A percentile compares a stretch with the other conserved stretches of the same genome.
Evolutionary conservation across 2,888 invertebrate species (phyloP).

Genomic region (Drosophila gaucha): DNA sequence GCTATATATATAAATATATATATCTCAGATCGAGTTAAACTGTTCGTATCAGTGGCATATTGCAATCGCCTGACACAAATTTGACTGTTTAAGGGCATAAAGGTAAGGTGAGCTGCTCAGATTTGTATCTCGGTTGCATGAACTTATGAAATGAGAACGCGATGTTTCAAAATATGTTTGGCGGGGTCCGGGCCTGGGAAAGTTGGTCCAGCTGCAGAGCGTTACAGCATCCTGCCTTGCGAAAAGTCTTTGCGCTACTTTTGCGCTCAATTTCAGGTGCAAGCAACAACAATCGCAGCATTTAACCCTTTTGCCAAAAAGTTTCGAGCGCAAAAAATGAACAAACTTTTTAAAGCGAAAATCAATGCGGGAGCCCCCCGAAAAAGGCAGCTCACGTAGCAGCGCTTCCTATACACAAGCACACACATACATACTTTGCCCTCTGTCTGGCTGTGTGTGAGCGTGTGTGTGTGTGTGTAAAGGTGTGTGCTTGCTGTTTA

Average conservation of each 20-base stretch:
- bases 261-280: slow-evolving; percentile 57
- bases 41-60: slow-evolving; percentile 30
- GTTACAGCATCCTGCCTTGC: slow-evolving; percentile 63
- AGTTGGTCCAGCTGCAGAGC: slow-evolving; percentile 56
- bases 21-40: slow-evolving; percentile 20
- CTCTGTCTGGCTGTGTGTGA: slow-evolving; percentile 6
- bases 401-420: slow-evolving; percentile 54
- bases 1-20: slow-evolving; percentile 17
- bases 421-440: slow-evolving; percentile 14
- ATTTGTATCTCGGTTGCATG: slow-evolving; percentile 42
- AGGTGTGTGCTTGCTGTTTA: slow-evolving; percentile 55
- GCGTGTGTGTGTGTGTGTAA: slow-evolving; percentile 20
- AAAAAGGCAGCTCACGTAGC: slow-evolving; percentile 53
- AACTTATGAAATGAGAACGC: slow-evolving; percentile 60
- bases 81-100: slow-evolving; percentile 53
- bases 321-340: slow-evolving; percentile 28
- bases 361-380: slow-evolving; percentile 64
- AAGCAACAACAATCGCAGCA: slow-evolving; percentile 44
- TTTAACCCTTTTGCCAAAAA: slow-evolving; percentile 72
- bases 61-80: slow-evolving; percentile 33
- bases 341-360: slow-evolving; percentile 60
- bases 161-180: slow-evolving; percentile 42
- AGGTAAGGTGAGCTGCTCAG: slow-evolving; percentile 31
- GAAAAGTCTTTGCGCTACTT: slow-evolving; percentile 55
- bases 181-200: slow-evolving; percentile 31